A percentile compares a stretch with the other conserved stretches of the same genome.
These are phyloP conservation scores for Pogonocherus hispidulus DNA, from an alignment of 2,888 invertebrate species.

Conservation along the genomic window DNA sequence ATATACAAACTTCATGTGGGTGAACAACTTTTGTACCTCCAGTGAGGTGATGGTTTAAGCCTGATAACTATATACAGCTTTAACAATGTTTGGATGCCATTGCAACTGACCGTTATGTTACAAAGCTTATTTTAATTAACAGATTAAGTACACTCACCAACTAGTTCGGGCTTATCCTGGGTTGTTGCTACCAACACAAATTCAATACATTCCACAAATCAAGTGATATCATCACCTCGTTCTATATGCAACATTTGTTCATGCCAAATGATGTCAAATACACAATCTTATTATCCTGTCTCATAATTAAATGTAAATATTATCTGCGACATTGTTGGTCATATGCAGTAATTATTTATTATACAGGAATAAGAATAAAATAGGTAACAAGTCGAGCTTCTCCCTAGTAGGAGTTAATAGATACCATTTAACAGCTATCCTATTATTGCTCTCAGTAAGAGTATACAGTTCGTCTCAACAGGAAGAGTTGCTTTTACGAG, in stretches of 20 bases:
- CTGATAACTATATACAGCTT: too few relatives aligned
- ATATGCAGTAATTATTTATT: not conserved
- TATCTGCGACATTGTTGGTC: not conserved
- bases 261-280: not conserved
- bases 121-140: conserved; percentile 9
- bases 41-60: too few relatives aligned
- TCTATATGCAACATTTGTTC: not conserved
- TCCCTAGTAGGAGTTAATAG: not conserved
- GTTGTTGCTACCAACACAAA: conserved; percentile 6
- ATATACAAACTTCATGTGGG: too few relatives aligned
- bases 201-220: not conserved
- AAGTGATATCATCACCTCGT: not conserved
- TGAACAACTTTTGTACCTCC: too few relatives aligned
- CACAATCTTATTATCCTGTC: not conserved
- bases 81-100: too few relatives aligned
- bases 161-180: not conserved
- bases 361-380: not conserved
- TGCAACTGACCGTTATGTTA: conserved; percentile 19
- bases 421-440: not conserved
- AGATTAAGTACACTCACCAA: not conserved
- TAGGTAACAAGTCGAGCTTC: not conserved
- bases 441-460: not conserved
- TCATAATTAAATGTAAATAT: not conserved
- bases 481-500: not conserved
- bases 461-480: not conserved